Base-by-base conservation (phyloP, 2,797 vertebrate genomes). In the Pangasius sanitwongsei region DNA sequence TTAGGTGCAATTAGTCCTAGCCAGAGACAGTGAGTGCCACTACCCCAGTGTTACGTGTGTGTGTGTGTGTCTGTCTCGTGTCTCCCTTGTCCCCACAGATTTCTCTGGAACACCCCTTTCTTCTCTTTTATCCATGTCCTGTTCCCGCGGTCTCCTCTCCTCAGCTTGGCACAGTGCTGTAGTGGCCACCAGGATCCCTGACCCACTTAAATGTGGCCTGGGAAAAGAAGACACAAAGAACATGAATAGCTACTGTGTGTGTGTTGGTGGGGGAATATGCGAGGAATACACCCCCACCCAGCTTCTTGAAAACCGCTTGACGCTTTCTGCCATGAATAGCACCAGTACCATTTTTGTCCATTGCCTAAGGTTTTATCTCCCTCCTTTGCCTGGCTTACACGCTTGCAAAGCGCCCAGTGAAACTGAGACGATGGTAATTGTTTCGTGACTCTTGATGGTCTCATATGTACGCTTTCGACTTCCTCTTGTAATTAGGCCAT, bases 201-300 rank as follows among this genome's bases (percentile, higher is more conserved):
- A 94, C 94, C 94, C 85, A 95, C 85, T 95, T 87, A 91, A 93
- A 93, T 91, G 90, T 92, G 90, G 94, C 89, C 92, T 87, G 92
- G 89, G 92, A 93, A 94, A 91, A 92, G 94, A 85, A 92, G 67
- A 91, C 92, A 67, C 87, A 69, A 69, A 88, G 90, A 92, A 91
- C 91, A 90, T 91, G 92, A 93, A 93, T 92, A 88, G 93, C 92
- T 92, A 91, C 93, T 93, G 87, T 92, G 90, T 86, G 90, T 57
- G 53, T 55, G 74, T 41, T 86, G 90, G 91, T 41, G 41, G 25
- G 59, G 37, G 12, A 48, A 41, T 34, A 82, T 86, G 4, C 88
- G 50, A 23, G 77, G 78, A 90, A 83, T 90, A 7, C 89, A 83
- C 86, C 67, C 85, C 84, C 84, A 86, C 78, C 85, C 65, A 50